A percentile compares a stretch with the other conserved stretches of the same genome.
phyloP scores from a whole-genome alignment of 2,888 invertebrate species.

The Leptinotarsa rubiginosa region DNA sequence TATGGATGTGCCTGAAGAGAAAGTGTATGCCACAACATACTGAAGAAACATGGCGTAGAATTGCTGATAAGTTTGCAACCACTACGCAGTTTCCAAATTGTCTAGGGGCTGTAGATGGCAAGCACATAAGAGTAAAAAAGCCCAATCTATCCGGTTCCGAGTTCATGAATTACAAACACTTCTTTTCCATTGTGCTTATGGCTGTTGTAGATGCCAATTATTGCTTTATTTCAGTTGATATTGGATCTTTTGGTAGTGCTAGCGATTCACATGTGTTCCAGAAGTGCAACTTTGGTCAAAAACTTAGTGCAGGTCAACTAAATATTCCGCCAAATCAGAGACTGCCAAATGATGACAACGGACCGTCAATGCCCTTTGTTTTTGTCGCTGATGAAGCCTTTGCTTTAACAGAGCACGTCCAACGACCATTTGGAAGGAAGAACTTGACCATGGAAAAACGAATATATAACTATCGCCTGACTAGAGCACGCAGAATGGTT shows the following conservation, averaged over 20 bases:
- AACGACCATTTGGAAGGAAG: constrained; percentile 25
- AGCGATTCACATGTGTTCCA: constrained; percentile 26
- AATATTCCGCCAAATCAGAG: constrained; percentile 14
- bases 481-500: constrained; percentile 17
- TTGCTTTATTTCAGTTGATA: background rate
- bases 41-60: constrained; percentile 5
- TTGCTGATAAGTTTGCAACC: constrained; percentile 19
- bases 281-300: constrained; percentile 15
- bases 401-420: constrained; percentile 22
- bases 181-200: constrained; percentile 24
- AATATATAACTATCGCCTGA: constrained; percentile 25
- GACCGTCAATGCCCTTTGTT: constrained; percentile 19
- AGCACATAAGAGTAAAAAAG: constrained; percentile 23
- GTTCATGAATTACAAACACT: constrained; percentile 27
- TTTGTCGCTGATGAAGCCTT: constrained; percentile 33
- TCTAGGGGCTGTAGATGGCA: background rate
- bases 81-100: constrained; percentile 25
- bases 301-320: background rate
- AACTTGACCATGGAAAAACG: constrained; percentile 14
- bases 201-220: constrained; percentile 13
- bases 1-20: constrained; percentile 22
- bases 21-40: constrained; percentile 9
- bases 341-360: constrained; percentile 1
- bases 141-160: constrained; percentile 14
- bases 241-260: constrained; percentile 7